Conservation (phyloP, 2,797 vertebrate species). For the Apogon talboti region DNA sequence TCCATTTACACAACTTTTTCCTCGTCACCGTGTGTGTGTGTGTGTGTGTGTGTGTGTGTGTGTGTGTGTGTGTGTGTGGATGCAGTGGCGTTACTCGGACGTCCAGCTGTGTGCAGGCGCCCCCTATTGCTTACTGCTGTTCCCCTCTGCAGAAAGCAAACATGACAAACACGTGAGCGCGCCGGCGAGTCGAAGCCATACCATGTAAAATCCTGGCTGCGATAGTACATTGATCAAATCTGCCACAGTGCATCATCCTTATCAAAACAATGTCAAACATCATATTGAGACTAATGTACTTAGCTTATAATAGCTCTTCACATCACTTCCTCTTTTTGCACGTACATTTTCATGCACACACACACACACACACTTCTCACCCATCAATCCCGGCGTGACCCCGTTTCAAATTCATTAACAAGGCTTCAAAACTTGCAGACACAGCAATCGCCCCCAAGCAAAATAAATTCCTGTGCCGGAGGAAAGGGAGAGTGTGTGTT, state of each 20-base stretch:
- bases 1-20: too few relatives aligned
- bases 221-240: slow-evolving; percentile 34
- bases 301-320: slow-evolving; percentile 57
- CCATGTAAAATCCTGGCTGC: slow-evolving; percentile 9
- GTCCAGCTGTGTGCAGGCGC: slow-evolving; percentile 84
- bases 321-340: slow-evolving; percentile 50
- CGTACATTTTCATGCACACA: slow-evolving; percentile 35
- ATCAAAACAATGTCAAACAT: slow-evolving; percentile 45
- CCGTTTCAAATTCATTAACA: slow-evolving; percentile 84
- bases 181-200: background rate
- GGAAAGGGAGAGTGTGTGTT: slow-evolving; percentile 54
- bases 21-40: too few relatives aligned
- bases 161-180: slow-evolving; percentile 14
- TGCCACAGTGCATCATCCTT: slow-evolving; percentile 27
- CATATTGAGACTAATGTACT: slow-evolving; percentile 67
- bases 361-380: slow-evolving; percentile 61
- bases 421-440: slow-evolving; percentile 81
- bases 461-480: slow-evolving; percentile 78
- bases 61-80: too few relatives aligned
- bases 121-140: slow-evolving; percentile 84
- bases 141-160: slow-evolving; percentile 41
- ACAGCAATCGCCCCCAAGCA: slow-evolving; percentile 81
- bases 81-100: slow-evolving; percentile 31
- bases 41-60: too few relatives aligned
- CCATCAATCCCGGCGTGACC: slow-evolving; percentile 78